Conservation (phyloP, 2,113 vertebrate species). For the Terrapene triunguis region DNA sequence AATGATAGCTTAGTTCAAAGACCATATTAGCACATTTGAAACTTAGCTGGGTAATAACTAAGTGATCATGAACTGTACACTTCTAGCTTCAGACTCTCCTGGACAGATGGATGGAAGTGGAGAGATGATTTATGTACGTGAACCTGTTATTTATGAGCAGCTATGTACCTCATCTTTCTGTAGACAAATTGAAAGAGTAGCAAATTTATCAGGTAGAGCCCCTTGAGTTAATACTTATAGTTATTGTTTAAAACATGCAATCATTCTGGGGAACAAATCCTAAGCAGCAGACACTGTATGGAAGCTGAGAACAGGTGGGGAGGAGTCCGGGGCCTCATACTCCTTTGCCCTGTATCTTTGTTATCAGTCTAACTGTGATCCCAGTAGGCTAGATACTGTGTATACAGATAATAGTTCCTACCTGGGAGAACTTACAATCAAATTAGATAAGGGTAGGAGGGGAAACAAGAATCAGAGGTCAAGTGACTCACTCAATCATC, state of each 20-base stretch:
- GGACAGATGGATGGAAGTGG: constrained; percentile 3
- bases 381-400: background rate
- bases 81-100: constrained; percentile 40
- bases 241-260: constrained; percentile 32
- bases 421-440: background rate
- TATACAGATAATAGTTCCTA: background rate
- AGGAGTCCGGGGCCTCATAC: background rate
- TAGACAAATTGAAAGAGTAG: constrained; percentile 49
- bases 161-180: constrained; percentile 32
- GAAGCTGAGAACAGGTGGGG: background rate
- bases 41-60: constrained; percentile 26
- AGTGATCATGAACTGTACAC: constrained; percentile 31
- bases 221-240: constrained; percentile 41
- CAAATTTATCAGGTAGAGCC: constrained; percentile 42
- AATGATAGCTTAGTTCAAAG: background rate
- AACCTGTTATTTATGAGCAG: constrained; percentile 61
- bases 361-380: background rate
- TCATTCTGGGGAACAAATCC: constrained; percentile 15
- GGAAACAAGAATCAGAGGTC: background rate
- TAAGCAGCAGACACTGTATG: background rate
- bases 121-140: constrained; percentile 38
- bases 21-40: constrained; percentile 21
- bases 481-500: background rate
- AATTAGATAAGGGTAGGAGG: background rate
- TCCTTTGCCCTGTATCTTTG: background rate